Base-by-base conservation (phyloP, 2,797 vertebrate species). In the Meriones psammophilus region DNA sequence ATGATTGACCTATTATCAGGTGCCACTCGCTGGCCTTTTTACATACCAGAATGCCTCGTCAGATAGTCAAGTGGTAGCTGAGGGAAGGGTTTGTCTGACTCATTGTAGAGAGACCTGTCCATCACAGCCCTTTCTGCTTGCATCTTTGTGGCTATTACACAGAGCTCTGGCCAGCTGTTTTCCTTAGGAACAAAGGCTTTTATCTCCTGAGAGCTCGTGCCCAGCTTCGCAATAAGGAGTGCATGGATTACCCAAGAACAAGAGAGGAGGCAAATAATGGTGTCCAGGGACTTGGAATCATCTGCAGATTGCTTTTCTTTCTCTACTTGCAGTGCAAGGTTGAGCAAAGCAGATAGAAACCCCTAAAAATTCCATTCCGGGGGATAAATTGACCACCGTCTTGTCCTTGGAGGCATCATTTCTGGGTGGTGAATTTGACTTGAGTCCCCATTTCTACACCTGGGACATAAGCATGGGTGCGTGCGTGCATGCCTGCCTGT, bases 171-270 rank as follows among this genome's bases (percentile, higher is more conserved):
- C 78, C 77, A 83, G 94, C 62, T 73, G 76, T 76, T 88, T 85
- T 91, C 90, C 60, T 42, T 22, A 84, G 94, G 56, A 96, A 71
- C 64, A 56, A 93, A 94, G 76, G 54, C 62, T 88, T 96, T 96
- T 73, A n/a, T 87, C 77, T 96, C 79, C 54, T 30, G 26, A 8
- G 18, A 88, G 91, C 94, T 84, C 28, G 5, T 85, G 85, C 69
- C 58, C 90, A 68, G 88, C 68, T 71, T 93, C 50, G 56, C 71
- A 39, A 54, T 81, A 20, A 66, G 85, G 30, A 66, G 33, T 18
- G 9, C 50, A 54, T 26, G 46, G 64, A 86, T 86, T 92, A 62
- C 83, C 74, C 39, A 60, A 33, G 81, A 73, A 88, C 39, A 71
- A 42, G 56, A 50, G 74, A 69, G 33, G 71, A 94, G 50, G 28